A percentile compares a stretch with the other conserved stretches of the same genome.
These are phyloP conservation scores for Bothrops alternatus DNA, from an alignment of 2,797 vertebrate species.

Conservation along the genomic window DNA sequence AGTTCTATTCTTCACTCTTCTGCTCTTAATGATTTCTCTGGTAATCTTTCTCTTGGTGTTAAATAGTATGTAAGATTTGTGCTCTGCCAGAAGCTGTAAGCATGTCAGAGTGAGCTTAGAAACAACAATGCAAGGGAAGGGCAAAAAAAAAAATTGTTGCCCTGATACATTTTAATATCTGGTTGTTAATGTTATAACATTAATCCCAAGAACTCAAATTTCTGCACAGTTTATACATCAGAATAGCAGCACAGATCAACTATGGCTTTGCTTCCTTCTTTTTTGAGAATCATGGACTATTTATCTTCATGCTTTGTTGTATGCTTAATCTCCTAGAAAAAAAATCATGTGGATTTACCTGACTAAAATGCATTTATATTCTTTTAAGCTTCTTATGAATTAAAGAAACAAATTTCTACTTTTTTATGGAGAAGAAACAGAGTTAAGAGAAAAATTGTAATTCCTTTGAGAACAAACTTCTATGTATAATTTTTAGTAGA, in stretches of 20 bases:
- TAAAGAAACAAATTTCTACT: not conserved
- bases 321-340: constrained; percentile 30
- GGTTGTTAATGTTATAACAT: not conserved
- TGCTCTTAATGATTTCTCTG: not conserved
- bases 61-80: not conserved
- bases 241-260: not conserved
- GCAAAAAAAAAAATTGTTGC: not conserved
- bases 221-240: constrained; percentile 5
- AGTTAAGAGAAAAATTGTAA: constrained; percentile 22
- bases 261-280: not conserved
- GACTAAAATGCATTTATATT: constrained; percentile 2
- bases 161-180: not conserved
- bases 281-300: not conserved
- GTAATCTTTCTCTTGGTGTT: not conserved
- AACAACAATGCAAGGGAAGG: not conserved
- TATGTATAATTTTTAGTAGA: constrained; percentile 29
- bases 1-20: not conserved
- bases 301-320: not conserved
- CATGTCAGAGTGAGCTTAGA: not conserved
- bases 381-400: constrained; percentile 43
- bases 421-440: constrained; percentile 43
- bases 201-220: not conserved
- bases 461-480: constrained; percentile 41
- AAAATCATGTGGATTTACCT: not conserved
- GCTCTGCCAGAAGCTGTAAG: not conserved